A percentile compares a stretch with the other conserved stretches of the same genome.
Conservation (phyloP, 2,113 vertebrate genomes). For the Lepidothrix coronata region DNA sequence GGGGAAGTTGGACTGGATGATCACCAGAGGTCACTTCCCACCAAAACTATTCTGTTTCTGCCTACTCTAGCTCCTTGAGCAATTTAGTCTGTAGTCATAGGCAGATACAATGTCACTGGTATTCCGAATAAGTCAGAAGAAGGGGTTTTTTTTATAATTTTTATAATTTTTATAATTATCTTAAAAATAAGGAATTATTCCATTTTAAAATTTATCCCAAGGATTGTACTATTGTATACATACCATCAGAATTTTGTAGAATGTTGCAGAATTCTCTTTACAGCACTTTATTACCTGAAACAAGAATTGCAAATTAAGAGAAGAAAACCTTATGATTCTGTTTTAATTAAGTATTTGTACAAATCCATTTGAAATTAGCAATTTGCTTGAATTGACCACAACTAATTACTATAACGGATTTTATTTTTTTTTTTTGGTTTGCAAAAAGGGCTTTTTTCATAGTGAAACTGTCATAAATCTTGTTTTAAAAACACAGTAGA, state of each 20-base stretch:
- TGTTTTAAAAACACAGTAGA: not conserved
- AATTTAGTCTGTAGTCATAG: not conserved
- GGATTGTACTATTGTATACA: not conserved
- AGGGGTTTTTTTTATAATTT: rapidly evolving
- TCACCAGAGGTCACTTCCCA: not conserved
- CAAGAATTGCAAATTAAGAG: not conserved
- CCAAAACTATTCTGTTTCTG: not conserved
- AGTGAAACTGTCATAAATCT: not conserved
- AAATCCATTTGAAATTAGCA: not conserved
- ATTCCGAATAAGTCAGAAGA: not conserved
- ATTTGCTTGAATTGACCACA: not conserved
- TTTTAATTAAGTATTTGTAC: not conserved
- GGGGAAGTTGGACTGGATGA: not conserved
- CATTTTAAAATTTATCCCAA: not conserved
- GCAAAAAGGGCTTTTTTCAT: not conserved
- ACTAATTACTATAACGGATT: not conserved
- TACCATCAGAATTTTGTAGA: not conserved
- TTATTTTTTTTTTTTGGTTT: not conserved
- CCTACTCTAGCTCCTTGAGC: not conserved
- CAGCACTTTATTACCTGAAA: not conserved
- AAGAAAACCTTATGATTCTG: not conserved
- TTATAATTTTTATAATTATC: not conserved
- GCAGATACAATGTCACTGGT: not conserved
- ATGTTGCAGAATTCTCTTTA: not conserved
- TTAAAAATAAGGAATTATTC: too few species aligned